Conservation (phyloP, 2,113 vertebrate species). For the Gyps fulvus region DNA sequence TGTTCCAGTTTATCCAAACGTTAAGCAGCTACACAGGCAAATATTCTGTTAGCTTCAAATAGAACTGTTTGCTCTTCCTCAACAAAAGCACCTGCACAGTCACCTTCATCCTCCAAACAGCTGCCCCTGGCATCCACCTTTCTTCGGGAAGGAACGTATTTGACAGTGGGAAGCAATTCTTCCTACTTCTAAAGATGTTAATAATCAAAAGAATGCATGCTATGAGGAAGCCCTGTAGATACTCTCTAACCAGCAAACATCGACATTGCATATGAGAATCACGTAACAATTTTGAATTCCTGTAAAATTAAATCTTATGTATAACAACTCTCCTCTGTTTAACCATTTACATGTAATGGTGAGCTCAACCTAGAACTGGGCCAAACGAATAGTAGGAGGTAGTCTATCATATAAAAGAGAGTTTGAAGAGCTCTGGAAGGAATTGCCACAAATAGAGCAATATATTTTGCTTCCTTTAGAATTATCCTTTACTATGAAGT, state of each 20-base stretch:
- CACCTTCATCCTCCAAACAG: not conserved
- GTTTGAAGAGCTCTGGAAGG: not conserved
- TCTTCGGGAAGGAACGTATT: not conserved
- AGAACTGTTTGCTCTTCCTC: not conserved
- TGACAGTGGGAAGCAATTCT: not conserved
- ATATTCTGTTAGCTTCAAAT: not conserved
- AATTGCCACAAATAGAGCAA: not conserved
- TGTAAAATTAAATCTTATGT: slow-evolving; percentile 12
- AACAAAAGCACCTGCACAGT: not conserved
- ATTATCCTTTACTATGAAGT: not conserved
- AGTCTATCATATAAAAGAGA: not conserved
- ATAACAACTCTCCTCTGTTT: not conserved
- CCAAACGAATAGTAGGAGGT: not conserved
- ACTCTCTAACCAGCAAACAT: not conserved
- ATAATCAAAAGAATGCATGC: slow-evolving; percentile 45
- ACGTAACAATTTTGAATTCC: not conserved
- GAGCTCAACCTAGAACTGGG: not conserved
- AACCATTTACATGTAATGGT: not conserved
- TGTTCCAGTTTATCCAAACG: not conserved
- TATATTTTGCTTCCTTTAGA: not conserved
- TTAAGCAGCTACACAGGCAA: not conserved
- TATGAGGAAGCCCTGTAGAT: slow-evolving; percentile 48
- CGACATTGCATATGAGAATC: not conserved
- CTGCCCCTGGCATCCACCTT: not conserved
- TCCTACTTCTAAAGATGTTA: slow-evolving; percentile 10